A percentile compares a stretch with the other conserved stretches of the same genome.
Evolutionary conservation across 1,140 invertebrate genomes (phyloP).

Genomic region (Penaeus vannamei): DNA sequence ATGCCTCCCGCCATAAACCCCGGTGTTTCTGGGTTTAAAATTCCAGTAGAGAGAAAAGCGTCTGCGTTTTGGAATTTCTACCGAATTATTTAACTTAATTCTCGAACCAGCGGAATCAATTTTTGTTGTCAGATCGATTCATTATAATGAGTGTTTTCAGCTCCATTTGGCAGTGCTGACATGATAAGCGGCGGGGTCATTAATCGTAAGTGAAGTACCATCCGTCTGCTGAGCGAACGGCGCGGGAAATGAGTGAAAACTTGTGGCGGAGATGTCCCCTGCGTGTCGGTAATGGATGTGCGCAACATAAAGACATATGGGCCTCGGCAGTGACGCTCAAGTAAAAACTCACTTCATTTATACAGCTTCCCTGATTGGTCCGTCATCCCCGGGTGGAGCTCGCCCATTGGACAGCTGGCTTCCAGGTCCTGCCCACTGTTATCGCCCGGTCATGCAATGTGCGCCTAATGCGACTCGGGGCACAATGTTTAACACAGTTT

Average conservation of each 20-base stretch:
- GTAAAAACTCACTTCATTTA: slow-evolving; percentile 63
- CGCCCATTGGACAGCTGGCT: slow-evolving; percentile 32
- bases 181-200: slow-evolving; percentile 46
- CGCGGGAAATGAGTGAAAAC: slow-evolving; percentile 30
- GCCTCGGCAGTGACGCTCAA: slow-evolving; percentile 33
- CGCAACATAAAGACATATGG: slow-evolving; percentile 60
- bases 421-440: slow-evolving; percentile 36
- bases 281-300: slow-evolving; percentile 50
- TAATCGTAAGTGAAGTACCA: slow-evolving; percentile 50
- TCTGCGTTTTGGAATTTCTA: slow-evolving; percentile 28
- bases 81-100: too few species aligned
- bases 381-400: not conserved
- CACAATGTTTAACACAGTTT: slow-evolving; percentile 38
- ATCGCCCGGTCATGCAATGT: slow-evolving; percentile 45
- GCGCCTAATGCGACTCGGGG: slow-evolving; percentile 24
- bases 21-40: not conserved
- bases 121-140: slow-evolving; percentile 37
- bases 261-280: slow-evolving; percentile 41
- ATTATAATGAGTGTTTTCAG: slow-evolving; percentile 46
- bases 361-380: slow-evolving; percentile 43
- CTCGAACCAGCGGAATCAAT: slow-evolving; percentile 39
- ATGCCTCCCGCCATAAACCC: slow-evolving; percentile 14
- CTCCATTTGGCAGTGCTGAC: slow-evolving; percentile 51
- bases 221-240: slow-evolving; percentile 38
- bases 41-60: not conserved